Evolutionary conservation across 2,113 vertebrate genomes (phyloP).

Genomic region (Hemibagrus wyckioides): DNA sequence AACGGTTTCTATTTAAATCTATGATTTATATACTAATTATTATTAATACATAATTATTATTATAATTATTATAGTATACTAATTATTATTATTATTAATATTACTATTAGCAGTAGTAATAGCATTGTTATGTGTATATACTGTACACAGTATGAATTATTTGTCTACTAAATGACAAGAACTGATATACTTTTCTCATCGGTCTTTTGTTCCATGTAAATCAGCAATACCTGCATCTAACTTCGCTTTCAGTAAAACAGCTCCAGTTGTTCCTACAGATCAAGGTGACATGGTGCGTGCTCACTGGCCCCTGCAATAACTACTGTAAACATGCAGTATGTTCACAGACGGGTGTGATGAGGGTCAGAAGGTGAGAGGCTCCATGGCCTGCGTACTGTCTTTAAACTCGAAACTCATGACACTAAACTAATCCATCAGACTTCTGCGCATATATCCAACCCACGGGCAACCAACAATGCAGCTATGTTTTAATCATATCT

Average conservation of each 20-base stretch:
- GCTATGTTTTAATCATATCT: background rate
- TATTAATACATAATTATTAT: background rate
- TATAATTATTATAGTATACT: background rate
- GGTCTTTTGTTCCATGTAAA: slow-evolving; percentile 58
- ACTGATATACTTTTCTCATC: background rate
- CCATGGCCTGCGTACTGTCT: slow-evolving; percentile 7
- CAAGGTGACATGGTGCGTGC: background rate
- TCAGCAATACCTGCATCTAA: background rate
- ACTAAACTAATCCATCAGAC: slow-evolving; percentile 21
- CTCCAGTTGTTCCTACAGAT: background rate
- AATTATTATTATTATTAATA: background rate
- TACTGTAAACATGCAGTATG: background rate
- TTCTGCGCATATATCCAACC: background rate
- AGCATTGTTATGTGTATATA: background rate
- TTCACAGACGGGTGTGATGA: background rate
- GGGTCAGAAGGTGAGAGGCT: slow-evolving; percentile 8
- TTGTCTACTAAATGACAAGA: background rate
- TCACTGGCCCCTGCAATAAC: background rate
- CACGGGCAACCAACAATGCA: background rate
- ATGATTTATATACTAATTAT: background rate
- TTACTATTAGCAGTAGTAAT: background rate
- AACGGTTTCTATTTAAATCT: background rate
- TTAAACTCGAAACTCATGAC: background rate
- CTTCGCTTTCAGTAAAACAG: background rate
- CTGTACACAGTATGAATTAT: background rate